Conservation (phyloP, 2,113 vertebrate genomes). For the Pseudopipra pipra region DNA sequence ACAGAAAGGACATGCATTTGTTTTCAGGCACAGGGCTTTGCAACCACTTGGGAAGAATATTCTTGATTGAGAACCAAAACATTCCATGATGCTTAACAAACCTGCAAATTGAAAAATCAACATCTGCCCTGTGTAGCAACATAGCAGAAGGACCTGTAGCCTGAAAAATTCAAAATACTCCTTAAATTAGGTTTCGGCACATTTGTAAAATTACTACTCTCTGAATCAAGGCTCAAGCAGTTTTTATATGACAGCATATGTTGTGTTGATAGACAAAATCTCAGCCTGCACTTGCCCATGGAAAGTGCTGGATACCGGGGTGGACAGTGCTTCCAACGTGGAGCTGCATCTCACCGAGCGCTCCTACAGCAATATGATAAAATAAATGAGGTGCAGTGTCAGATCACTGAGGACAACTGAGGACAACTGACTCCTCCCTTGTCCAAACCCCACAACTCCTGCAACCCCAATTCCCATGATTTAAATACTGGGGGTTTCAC, state of each 20-base stretch:
- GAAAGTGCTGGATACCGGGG: conserved; percentile 19
- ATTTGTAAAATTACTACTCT: conserved; percentile 72
- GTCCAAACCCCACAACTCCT: conserved; percentile 56
- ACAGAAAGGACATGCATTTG: conserved; percentile 74
- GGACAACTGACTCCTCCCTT: conserved; percentile 57
- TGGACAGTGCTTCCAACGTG: conserved; percentile 3
- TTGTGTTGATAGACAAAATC: conserved; percentile 54
- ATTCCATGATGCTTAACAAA: conserved; percentile 85
- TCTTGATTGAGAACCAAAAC: conserved; percentile 85
- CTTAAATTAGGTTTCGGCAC: conserved; percentile 74
- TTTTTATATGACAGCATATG: conserved; percentile 66
- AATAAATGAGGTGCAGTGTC: conserved; percentile 68
- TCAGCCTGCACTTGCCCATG: background rate
- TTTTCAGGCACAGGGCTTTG: conserved; percentile 76
- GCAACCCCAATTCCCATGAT: conserved; percentile 33
- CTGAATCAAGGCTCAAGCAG: conserved; percentile 72
- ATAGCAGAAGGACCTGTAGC: conserved; percentile 69
- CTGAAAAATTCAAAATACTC: conserved; percentile 67
- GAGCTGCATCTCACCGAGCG: background rate
- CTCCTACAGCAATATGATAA: conserved; percentile 58
- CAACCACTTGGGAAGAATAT: conserved; percentile 83
- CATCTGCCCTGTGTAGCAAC: conserved; percentile 68
- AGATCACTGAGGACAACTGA: conserved; percentile 56
- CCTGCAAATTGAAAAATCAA: conserved; percentile 85
- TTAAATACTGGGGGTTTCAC: conserved; percentile 50